These are phyloP conservation scores for Sebastiscus albofasciatus DNA, from an alignment of 2,797 vertebrate species.

Conservation along the genomic window DNA sequence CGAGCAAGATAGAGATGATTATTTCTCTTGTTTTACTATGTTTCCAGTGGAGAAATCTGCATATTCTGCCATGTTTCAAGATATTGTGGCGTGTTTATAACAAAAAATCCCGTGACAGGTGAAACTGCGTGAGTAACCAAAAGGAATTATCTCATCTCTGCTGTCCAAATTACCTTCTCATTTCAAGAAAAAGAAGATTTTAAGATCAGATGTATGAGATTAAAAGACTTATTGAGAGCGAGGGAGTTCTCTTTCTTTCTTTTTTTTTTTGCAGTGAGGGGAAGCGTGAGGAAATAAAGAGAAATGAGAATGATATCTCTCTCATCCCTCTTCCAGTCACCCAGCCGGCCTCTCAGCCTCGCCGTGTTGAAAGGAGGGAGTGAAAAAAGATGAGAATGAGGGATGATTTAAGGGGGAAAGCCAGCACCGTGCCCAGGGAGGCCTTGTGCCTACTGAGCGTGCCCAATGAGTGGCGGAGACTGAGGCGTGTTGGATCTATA, in stretches of 20 bases:
- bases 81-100: conserved; percentile 22
- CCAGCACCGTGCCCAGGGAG: conserved; percentile 72
- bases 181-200: conserved; percentile 41
- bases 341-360: conserved; percentile 58
- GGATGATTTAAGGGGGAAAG: conserved; percentile 77
- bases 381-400: conserved; percentile 78
- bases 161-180: conserved; percentile 39
- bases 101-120: conserved; percentile 41
- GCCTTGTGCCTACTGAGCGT: conserved; percentile 83
- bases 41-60: conserved; percentile 25
- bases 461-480: conserved; percentile 78
- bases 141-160: conserved; percentile 37
- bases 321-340: conserved; percentile 70
- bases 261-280: conserved; percentile 10
- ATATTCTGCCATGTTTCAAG: conserved; percentile 36
- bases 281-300: conserved; percentile 65
- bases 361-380: conserved; percentile 67
- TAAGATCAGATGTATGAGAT: conserved; percentile 48
- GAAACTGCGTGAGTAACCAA: conserved; percentile 36
- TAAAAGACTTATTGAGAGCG: conserved; percentile 44
- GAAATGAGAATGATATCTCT: conserved; percentile 68
- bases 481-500: conserved; percentile 83
- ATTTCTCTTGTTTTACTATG: conserved; percentile 7
- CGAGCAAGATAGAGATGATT: conserved; percentile 19
- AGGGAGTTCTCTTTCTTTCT: conserved; percentile 4